Evolutionary conservation across 2,888 invertebrate species (phyloP), one percentile per base, ranked within the genome.

Genomic region (Erebia epiphron): DNA sequence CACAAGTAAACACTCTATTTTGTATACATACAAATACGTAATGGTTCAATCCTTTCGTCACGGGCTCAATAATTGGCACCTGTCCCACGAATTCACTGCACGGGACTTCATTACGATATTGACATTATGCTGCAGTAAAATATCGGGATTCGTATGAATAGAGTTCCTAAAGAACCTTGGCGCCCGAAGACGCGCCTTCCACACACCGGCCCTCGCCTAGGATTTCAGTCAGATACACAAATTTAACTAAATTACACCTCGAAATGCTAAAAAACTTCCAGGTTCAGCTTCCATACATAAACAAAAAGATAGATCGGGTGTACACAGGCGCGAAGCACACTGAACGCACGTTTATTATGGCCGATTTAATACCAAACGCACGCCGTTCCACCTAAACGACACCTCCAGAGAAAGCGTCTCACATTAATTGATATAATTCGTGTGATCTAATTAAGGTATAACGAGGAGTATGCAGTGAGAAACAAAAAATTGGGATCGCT

Each of bases 401-500:
- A 83, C 77, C 79, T 78, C 83, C 79, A 82, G 86, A 87, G 89
- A 89, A 87, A 88, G 88, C 89, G 86, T 89, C 88, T 87, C 86
- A 82, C 83, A 87, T 88, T 88, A 91, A 87, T 91, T 89, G 87
- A 88, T 88, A 90, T 89, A 86, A 90, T 90, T 91, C 91, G 88
- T 89, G 91, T 91, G 91, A 91, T 92, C 87, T 91, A 92, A 91
- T 91, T 92, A 90, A 82, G 86, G 87, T 92, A 83, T 86, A 91
- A 87, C 88, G 89, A 89, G 89, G 87, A 88, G 87, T 87, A 92
- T 90, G 90, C 92, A 90, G 88, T 83, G 84, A 90, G 92, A 93
- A 92, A 92, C 92, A 93, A 93, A 94, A 94, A 93, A 92, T 93
- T 84, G 90, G 91, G 92, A 93, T 92, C 92, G 93, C 93, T 93